Evolutionary conservation across 2,888 invertebrate genomes (phyloP), one percentile per base, ranked within the genome.

Genomic region (Campoletis raptor): DNA sequence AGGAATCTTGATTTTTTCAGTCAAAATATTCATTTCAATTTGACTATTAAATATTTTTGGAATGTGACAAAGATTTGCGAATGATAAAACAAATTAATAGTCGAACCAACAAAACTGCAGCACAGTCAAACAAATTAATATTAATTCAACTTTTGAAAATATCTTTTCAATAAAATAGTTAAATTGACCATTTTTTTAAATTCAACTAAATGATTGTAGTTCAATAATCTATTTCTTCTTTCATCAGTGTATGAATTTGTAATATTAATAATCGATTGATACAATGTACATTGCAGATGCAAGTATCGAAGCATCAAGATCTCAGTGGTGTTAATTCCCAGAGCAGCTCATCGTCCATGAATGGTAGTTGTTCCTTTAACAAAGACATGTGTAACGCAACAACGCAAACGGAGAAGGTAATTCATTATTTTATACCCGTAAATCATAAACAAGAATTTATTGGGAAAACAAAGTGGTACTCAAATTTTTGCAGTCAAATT

Each of bases 351-450:
- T 93, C 94, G 64, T 94, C 94, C 40, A 93, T 93, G 42, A 93
- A 94, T 74, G 94, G 94, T 24, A 94, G 94, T 66, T 93, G 92
- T 69, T 93, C 91, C 89, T 93, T 94, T 87, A 94, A 93, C 85
- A 95, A 95, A 92, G 96, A 96, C 93, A 96, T 96, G 90, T 96
- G 96, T 93, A 97, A 97, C 94, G 97, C 97, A 90, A 97, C 98
- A 92, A 98, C 98, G 91, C 98, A 98, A 95, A 98, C 98, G 45
- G 98, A 98, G 94, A 96, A 97, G 96, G 98, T 98, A 95, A 80
- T 54, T 80, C 24, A 78, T 45, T 10, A n/a, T 42, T 72, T 70
- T 48, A 30, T 40, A 0, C 6, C 9, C 64, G 36, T n/a, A 15
- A 9, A n/a, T 36, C 37, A 57, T 64, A 42, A 42, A 40, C 10